Evolutionary conservation across 2,888 invertebrate species (phyloP), one percentile per base, ranked within the genome.

Genomic region (Eupithecia pulchellata): DNA sequence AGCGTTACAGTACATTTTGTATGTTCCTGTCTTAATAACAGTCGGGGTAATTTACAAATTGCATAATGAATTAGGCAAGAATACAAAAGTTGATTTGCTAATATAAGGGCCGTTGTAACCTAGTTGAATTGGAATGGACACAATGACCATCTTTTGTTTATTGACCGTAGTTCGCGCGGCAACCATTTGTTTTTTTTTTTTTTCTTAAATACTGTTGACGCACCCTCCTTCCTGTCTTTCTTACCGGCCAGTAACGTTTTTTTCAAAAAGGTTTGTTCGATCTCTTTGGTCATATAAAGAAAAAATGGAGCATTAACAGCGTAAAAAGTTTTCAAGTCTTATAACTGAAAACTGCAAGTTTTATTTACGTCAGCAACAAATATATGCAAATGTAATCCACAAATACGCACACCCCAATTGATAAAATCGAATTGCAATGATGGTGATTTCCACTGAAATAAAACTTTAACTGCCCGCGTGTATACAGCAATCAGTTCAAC

Each of bases 401-500:
- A 68, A 63, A 73, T 67, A 73, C 60, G 27, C 62, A 68, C 57
- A 65, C 70, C 39, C 66, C 60, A 72, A 69, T 75, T 72, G 67
- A 75, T 70, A 74, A 73, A 75, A 76, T 68, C 67, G 61, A 64
- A 74, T 73, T 71, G 67, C 74, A 64, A 71, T 72, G 71, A 63
- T 72, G 62, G 70, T 69, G 67, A 67, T 71, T 75, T 74, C 71
- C 69, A 64, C 36, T 3, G 61, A 58, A 72, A 74, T 78, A 69
- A 74, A 76, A 75, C 68, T 74, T 71, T 71, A 68, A 68, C 68
- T 65, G 68, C 67, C 30, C 69, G 62, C 69, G 72, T 63, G 69
- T 74, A 74, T 62, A 77, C 75, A 74, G 76, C 82, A 87, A 87
- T 88, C 86, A 85, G 82, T 82, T 79, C 81, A 80, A 77, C 79